These are phyloP conservation scores for Acomys russatus DNA, from an alignment of 2,797 vertebrate species.

Conservation along the genomic window DNA sequence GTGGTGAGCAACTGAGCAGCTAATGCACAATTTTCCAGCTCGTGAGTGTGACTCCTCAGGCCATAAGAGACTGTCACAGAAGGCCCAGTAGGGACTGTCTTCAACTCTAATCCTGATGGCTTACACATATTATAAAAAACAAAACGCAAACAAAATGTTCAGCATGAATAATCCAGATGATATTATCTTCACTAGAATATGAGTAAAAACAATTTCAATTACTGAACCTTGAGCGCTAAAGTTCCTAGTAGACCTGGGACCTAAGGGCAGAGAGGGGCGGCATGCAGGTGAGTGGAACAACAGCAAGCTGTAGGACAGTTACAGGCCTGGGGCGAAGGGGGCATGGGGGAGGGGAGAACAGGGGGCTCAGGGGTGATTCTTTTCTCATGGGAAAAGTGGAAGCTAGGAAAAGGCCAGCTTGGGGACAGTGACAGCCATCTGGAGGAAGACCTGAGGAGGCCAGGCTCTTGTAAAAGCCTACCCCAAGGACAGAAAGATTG, in stretches of 20 bases:
- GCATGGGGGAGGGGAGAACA: no score
- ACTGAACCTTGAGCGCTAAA: neutral
- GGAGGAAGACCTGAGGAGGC: neutral
- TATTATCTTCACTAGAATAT: conserved; percentile 33
- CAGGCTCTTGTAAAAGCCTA: neutral
- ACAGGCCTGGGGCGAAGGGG: neutral
- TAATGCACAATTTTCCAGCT: conserved; percentile 40
- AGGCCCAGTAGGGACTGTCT: neutral
- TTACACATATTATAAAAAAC: neutral
- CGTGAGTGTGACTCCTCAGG: neutral
- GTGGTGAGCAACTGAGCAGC: neutral
- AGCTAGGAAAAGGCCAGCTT: neutral
- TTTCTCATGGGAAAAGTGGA: neutral
- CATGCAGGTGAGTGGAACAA: neutral
- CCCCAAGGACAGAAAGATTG: neutral
- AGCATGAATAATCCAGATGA: conserved; percentile 34
- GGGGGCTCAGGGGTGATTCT: neutral
- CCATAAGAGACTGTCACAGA: neutral
- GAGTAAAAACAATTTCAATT: conserved; percentile 19
- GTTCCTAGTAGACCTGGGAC: neutral
- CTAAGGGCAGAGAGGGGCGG: neutral
- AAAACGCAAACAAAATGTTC: neutral
- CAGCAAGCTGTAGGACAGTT: neutral
- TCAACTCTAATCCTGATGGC: neutral
- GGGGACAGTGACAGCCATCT: neutral